Conservation (phyloP, 2,113 vertebrate genomes). For the Vidua macroura region DNA sequence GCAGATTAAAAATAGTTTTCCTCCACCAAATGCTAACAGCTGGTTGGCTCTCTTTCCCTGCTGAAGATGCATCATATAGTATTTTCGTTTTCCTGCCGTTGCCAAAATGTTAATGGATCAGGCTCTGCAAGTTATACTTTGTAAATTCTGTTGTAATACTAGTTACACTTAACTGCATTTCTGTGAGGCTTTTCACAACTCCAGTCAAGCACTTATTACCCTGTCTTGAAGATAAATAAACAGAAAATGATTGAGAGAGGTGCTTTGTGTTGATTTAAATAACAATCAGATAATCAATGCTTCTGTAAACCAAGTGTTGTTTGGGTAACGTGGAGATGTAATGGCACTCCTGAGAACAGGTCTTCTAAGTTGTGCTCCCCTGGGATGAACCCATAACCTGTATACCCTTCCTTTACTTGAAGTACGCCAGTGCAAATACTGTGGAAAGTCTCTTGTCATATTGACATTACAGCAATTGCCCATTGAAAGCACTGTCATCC, state of each 20-base stretch:
- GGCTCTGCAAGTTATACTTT: conserved; percentile 3
- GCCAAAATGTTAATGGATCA: conserved; percentile 8
- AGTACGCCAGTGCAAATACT: background rate
- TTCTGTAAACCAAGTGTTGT: background rate
- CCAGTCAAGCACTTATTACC: background rate
- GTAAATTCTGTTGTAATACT: conserved; percentile 21
- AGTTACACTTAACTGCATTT: background rate
- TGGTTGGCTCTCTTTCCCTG: conserved; percentile 35
- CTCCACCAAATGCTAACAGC: conserved; percentile 35
- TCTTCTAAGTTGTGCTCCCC: background rate
- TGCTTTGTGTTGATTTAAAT: background rate
- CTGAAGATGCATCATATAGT: conserved; percentile 23
- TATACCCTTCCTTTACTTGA: background rate
- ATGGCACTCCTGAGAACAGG: background rate
- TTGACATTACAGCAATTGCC: background rate
- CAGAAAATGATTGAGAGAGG: background rate
- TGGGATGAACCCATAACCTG: background rate
- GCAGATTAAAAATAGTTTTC: conserved; percentile 50
- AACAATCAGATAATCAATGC: background rate
- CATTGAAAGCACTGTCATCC: background rate
- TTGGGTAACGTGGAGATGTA: background rate
- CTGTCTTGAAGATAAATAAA: background rate
- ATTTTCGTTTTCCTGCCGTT: background rate
- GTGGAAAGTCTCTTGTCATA: background rate
- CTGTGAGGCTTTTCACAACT: background rate